Percentiles rank a stretch among this genome's conserved stretches.
Evolutionary conservation across 2,797 vertebrate species (phyloP).

Genomic region (Tenualosa thibaudeaui): DNA sequence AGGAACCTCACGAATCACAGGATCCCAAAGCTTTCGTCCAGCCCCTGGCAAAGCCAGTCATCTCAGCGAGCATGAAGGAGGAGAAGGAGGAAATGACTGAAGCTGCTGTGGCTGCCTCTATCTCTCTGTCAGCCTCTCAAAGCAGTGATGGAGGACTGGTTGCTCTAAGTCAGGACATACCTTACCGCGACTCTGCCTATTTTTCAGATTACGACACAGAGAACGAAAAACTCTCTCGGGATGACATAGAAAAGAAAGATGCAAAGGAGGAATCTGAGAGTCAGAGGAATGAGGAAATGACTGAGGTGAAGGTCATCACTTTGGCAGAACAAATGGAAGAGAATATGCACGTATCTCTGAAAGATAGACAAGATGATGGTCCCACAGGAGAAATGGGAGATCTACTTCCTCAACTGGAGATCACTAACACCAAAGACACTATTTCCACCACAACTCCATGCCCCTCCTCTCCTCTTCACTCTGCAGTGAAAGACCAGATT

Average conservation of each 20-base stretch:
- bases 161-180: conserved; percentile 78
- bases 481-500: neutral
- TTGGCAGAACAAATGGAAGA: conserved; percentile 37
- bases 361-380: conserved; percentile 46
- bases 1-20: conserved; percentile 82
- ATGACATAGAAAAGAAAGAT: conserved; percentile 69
- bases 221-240: conserved; percentile 69
- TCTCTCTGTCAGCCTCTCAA: conserved; percentile 56
- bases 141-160: conserved; percentile 69
- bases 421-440: conserved; percentile 63
- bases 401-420: conserved; percentile 51
- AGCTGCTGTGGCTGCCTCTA: conserved; percentile 43
- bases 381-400: neutral
- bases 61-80: conserved; percentile 36
- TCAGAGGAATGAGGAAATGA: neutral
- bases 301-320: neutral
- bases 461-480: neutral
- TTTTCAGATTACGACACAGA: conserved; percentile 91
- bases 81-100: conserved; percentile 34
- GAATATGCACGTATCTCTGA: conserved; percentile 27
- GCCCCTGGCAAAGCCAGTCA: conserved; percentile 57
- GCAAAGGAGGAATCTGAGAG: conserved; percentile 51
- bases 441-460: neutral
- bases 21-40: conserved; percentile 70
- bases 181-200: conserved; percentile 93